These are phyloP conservation scores for Parthenolecanium corni DNA, from an alignment of 2,888 invertebrate species.

Conservation along the genomic window DNA sequence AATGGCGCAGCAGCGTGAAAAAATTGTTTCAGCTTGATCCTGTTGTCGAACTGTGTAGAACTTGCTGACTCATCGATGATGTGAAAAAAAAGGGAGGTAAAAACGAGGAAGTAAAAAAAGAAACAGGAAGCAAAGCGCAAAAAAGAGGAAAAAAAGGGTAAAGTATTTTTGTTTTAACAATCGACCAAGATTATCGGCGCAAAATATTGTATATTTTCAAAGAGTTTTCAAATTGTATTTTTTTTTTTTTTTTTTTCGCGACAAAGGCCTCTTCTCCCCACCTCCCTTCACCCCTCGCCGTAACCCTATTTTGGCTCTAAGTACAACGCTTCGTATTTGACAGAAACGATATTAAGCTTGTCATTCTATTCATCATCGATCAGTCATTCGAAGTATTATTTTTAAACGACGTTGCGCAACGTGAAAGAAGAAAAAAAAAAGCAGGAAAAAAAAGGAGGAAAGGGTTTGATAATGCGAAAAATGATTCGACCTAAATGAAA, in stretches of 20 bases:
- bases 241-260: neutral
- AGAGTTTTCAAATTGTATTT: conserved; percentile 27
- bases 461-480: conserved; percentile 23
- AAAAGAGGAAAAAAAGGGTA: too few species aligned
- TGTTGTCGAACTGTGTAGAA: too few species aligned
- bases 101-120: too few species aligned
- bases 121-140: too few species aligned
- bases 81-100: too few species aligned
- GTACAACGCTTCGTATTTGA: too few species aligned
- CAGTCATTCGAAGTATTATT: conserved; percentile 22
- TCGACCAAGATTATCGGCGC: conserved; percentile 22
- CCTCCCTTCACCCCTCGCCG: neutral
- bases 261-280: too few species aligned
- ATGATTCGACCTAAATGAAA: conserved; percentile 15
- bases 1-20: too few species aligned
- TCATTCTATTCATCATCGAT: conserved; percentile 28
- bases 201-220: conserved; percentile 17
- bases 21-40: too few species aligned
- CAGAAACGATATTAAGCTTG: conserved; percentile 18
- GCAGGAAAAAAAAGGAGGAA: conserved; percentile 6
- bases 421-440: neutral
- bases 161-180: conserved; percentile 6
- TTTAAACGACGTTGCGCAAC: conserved; percentile 1
- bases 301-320: neutral
- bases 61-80: too few species aligned